phyloP scores from a whole-genome alignment of 2,888 invertebrate species.

The Pollenia amentaria region DNA sequence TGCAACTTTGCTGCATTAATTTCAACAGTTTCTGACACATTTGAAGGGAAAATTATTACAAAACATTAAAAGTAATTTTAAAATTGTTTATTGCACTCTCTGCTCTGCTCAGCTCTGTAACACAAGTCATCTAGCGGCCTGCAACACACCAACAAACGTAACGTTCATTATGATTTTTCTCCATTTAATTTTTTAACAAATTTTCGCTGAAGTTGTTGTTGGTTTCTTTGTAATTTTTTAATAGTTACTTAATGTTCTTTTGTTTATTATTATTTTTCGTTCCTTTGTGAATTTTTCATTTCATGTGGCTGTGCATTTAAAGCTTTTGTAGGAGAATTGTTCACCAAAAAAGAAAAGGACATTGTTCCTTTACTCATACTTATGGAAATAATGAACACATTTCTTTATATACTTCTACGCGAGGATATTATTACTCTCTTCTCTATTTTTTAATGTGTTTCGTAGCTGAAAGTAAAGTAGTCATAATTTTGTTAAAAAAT shows the following conservation, averaged over 20 bases:
- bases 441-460: background rate
- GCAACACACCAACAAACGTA: background rate
- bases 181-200: slow-evolving; percentile 10
- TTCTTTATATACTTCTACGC: background rate
- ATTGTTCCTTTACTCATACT: background rate
- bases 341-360: slow-evolving; percentile 17
- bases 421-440: background rate
- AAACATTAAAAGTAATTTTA: slow-evolving; percentile 53
- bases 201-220: slow-evolving; percentile 23
- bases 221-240: slow-evolving; percentile 9
- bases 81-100: slow-evolving; percentile 31
- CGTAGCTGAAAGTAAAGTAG: slow-evolving; percentile 39
- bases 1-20: slow-evolving; percentile 6
- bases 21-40: slow-evolving; percentile 35
- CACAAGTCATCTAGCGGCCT: background rate
- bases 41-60: slow-evolving; percentile 14
- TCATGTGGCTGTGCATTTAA: slow-evolving; percentile 15
- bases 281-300: slow-evolving; percentile 36
- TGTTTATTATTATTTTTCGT: slow-evolving; percentile 38
- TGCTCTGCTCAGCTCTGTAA: background rate
- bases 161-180: slow-evolving; percentile 33
- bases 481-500: slow-evolving; percentile 56
- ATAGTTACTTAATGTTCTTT: slow-evolving; percentile 61
- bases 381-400: background rate
- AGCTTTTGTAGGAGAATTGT: slow-evolving; percentile 43